Evolutionary conservation across 1,140 invertebrate species (phyloP), one percentile per base, ranked within the genome.

Genomic region (Rhynchophorus ferrugineus): DNA sequence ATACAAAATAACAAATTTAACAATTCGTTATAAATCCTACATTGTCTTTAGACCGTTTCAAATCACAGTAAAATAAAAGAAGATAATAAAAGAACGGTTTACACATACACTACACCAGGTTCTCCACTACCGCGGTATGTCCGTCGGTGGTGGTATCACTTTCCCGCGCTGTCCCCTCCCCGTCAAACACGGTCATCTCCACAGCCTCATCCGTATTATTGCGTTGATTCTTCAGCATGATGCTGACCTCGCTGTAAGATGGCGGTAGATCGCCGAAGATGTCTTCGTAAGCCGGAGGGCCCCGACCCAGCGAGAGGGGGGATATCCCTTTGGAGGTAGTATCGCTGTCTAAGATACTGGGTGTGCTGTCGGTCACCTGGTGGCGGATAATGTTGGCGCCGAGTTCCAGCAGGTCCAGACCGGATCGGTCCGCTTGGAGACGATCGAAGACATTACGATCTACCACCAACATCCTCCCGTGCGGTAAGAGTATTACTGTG

Each of bases 381-480:
- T 19, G 67, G 61, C 47, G 66, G 16, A 76, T 71, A 3, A 76
- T 65, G 49, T 70, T 74, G 20, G 75, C 74, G 1, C 75, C 73
- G 5, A 77, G 60, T 61, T 77, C 75, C 46, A 77, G 70, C 9
- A 77, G 62, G 55, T 77, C 75, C 24, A 77, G 61, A 14, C 75
- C 75, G 57, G 63, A 59, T 46, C 59, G 60, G 36, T 66, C 60
- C 1, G 71, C 68, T 58, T 76, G 75, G 8, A 77, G 66, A 45
- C 76, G 74, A 1, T 68, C 69, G 43, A 78, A 74, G 41, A 77
- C 72, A 0, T 66, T 69, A 21, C 74, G 67, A 46, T 78, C 76
- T 2, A 78, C 74, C 8, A 78, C 74, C n/a, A 78, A 63, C 75
- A 78, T 78, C 44, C 77, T 67, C 1, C 76, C 76, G 51, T 76